Evolutionary conservation across 2,888 invertebrate species (phyloP).

Genomic region (Ceratothoa steindachneri): DNA sequence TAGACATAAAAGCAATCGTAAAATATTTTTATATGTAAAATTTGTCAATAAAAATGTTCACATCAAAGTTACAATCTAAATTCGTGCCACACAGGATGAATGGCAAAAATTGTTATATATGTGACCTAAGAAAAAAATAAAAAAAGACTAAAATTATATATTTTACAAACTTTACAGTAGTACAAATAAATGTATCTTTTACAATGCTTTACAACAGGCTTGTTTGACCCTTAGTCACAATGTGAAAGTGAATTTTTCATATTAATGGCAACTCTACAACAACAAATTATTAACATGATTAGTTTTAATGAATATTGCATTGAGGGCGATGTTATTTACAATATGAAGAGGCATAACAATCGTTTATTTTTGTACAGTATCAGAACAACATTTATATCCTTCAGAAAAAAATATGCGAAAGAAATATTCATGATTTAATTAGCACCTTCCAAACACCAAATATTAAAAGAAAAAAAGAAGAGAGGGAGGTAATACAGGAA

Average conservation of each 20-base stretch:
- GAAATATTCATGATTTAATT: not conserved
- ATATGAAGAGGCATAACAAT: not conserved
- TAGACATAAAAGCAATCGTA: constrained; percentile 21
- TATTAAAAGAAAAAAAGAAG: not conserved
- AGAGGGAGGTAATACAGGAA: not conserved
- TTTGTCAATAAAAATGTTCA: constrained; percentile 48
- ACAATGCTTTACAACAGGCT: not conserved
- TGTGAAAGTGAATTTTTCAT: not conserved
- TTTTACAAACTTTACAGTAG: constrained; percentile 45
- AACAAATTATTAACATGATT: not conserved
- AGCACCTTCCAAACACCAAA: constrained; percentile 8
- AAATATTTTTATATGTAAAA: constrained; percentile 48
- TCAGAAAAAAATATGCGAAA: not conserved
- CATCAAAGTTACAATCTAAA: constrained; percentile 37
- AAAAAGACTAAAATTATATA: constrained; percentile 43
- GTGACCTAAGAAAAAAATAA: constrained; percentile 39
- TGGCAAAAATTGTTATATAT: constrained; percentile 31
- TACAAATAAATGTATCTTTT: constrained; percentile 21
- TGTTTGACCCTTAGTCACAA: not conserved
- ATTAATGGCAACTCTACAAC: not conserved
- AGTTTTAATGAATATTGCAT: not conserved
- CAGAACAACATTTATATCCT: not conserved
- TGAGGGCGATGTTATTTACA: not conserved
- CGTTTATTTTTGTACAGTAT: not conserved
- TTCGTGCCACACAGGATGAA: constrained; percentile 38